phyloP scores from a whole-genome alignment of 2,888 invertebrate genomes.

The Lumbricus terrestris region DNA sequence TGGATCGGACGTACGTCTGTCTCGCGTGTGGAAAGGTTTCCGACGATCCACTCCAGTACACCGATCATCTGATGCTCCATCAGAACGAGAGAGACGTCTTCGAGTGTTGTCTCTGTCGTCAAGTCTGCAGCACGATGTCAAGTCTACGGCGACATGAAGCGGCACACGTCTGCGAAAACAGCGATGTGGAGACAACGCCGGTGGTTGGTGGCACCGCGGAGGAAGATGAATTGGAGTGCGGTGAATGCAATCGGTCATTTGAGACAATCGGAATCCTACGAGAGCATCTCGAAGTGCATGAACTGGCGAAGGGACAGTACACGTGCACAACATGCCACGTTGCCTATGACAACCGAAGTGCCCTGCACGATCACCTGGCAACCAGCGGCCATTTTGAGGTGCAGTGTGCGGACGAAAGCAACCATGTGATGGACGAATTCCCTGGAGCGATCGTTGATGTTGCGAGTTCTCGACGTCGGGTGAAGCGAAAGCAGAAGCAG shows the following conservation, averaged over 20 bases:
- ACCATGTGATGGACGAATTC: not conserved
- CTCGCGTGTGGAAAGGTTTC: conserved; percentile 35
- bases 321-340: conserved; percentile 25
- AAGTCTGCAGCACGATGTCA: conserved; percentile 30
- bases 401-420: not conserved
- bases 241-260: conserved; percentile 21
- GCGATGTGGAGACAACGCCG: conserved; percentile 9
- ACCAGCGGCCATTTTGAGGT: not conserved
- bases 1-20: conserved; percentile 34
- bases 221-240: not conserved
- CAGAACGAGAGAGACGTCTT: conserved; percentile 34
- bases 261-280: not conserved
- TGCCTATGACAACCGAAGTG: conserved; percentile 21
- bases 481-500: conserved; percentile 26
- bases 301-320: not conserved
- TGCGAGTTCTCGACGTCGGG: not conserved
- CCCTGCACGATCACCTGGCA: conserved; percentile 6
- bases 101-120: conserved; percentile 38
- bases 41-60: conserved; percentile 34
- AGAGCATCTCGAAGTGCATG: conserved; percentile 29
- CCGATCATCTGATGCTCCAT: conserved; percentile 35
- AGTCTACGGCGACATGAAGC: conserved; percentile 33
- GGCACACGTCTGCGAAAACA: conserved; percentile 29
- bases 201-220: not conserved
- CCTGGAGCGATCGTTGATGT: not conserved